These are phyloP conservation scores for Micropoecilia bifurca DNA, from an alignment of 2,797 vertebrate species.

Conservation along the genomic window DNA sequence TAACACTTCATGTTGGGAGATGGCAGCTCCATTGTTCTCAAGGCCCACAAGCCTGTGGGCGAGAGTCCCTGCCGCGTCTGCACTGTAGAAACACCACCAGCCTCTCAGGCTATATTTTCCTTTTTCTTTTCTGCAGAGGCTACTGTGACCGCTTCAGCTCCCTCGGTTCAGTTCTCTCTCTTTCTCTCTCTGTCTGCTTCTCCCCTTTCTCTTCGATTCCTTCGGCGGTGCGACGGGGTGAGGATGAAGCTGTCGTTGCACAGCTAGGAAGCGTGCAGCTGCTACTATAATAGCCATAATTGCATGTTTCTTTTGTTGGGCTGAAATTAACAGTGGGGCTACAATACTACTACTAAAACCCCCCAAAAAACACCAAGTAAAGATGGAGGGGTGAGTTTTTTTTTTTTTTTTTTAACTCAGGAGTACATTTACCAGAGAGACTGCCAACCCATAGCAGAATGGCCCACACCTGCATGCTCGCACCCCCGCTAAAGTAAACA, in stretches of 20 bases:
- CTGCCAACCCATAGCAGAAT: conserved; percentile 83
- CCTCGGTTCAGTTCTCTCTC: background rate
- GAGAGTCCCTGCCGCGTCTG: conserved; percentile 69
- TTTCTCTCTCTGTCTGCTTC: conserved; percentile 37
- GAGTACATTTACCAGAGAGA: conserved; percentile 86
- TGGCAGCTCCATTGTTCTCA: conserved; percentile 78
- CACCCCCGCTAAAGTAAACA: conserved; percentile 95
- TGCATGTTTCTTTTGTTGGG: conserved; percentile 93
- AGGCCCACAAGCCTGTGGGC: conserved; percentile 69
- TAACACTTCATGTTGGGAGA: conserved; percentile 71
- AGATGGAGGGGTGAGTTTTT: conserved; percentile 58
- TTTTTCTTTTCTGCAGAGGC: conserved; percentile 59
- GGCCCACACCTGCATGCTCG: conserved; percentile 93
- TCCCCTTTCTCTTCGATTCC: conserved; percentile 48
- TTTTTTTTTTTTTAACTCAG: conserved; percentile 77
- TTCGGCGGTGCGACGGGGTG: conserved; percentile 56
- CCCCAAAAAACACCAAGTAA: conserved; percentile 83
- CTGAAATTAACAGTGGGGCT: conserved; percentile 93
- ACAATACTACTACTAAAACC: conserved; percentile 88
- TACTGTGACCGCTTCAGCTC: conserved; percentile 57
- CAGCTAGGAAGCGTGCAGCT: conserved; percentile 89
- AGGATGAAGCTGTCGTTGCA: conserved; percentile 82
- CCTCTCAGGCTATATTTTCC: conserved; percentile 70
- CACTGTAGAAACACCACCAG: conserved; percentile 67
- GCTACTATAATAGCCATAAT: conserved; percentile 97